Conservation (phyloP, 92 coral and sea anemone genomes). For the Muricea muricata region DNA sequence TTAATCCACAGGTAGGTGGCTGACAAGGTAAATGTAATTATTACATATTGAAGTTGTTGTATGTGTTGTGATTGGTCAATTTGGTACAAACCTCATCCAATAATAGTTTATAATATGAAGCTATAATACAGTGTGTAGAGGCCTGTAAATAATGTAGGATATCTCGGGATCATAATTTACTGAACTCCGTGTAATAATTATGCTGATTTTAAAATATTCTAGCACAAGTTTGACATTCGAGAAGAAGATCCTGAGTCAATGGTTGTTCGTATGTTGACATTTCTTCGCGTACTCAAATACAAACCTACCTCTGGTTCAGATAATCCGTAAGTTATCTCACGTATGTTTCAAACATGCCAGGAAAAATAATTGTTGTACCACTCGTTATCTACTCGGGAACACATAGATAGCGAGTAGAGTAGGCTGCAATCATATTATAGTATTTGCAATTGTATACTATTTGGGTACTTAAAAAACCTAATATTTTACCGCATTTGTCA, state of each 20-base stretch:
- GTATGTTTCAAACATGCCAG: background rate
- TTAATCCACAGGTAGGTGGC: constrained; percentile 80
- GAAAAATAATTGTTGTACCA: too few species aligned
- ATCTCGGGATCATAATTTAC: too few species aligned
- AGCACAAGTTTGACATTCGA: constrained; percentile 92
- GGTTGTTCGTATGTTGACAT: constrained; percentile 92
- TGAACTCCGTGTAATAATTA: too few species aligned
- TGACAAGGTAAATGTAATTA: background rate
- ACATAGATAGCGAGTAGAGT: too few species aligned
- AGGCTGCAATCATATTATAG: too few species aligned
- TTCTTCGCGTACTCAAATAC: constrained; percentile 86
- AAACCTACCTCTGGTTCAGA: constrained; percentile 94
- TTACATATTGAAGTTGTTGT: background rate
- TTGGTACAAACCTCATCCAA: too few species aligned
- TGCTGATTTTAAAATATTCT: background rate
- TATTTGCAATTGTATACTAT: too few species aligned
- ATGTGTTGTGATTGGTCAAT: too few species aligned
- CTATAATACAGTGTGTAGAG: too few species aligned
- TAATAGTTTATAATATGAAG: too few species aligned
- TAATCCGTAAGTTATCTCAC: constrained; percentile 78
- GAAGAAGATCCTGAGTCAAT: constrained; percentile 97
- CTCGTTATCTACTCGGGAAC: too few species aligned
- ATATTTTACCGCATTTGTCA: background rate
- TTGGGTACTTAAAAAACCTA: background rate
- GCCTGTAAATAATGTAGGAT: too few species aligned